Base-by-base conservation (phyloP, 2,797 vertebrate species). In the Tinamus major region DNA sequence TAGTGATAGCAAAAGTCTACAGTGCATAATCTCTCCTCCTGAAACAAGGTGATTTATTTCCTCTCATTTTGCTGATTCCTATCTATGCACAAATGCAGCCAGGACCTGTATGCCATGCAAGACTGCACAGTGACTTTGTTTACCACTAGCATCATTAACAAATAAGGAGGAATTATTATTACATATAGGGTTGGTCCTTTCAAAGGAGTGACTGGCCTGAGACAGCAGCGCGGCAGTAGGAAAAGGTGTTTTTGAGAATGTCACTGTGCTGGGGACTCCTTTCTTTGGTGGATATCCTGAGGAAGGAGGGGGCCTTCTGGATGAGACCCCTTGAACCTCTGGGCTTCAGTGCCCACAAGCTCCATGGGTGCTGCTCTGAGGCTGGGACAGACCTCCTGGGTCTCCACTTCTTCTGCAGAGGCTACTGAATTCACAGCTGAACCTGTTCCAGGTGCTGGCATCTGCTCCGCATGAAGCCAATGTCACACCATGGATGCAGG, bases 141-240 rank as follows among this genome's bases (percentile, higher is more conserved):
- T 86, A 61, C 35, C n/a, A 23, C 63, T 63, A 72, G 56, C 51
- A 79, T 49, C 26, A 58, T 8, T 84, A 70, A 70, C 53, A 92
- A 93, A 92, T 94, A 84, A 88, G 53, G 44, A 83, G 55, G 42
- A 89, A 79, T 88, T 93, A 76, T 91, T 87, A 53, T 48, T 83
- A 41, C 37, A 46, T 26, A 4, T 14, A 49, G 13, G 6, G 23
- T 76, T 87, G 48, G 67, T 91, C 87, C 2, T 1, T 70, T 79
- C 49, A 79, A 10, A 29, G 39, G 33, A 29, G 67, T 8, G 48
- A 3, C 59, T 93, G 92, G 89, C 77, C 21, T 69, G 72, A 63
- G 67, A 77, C 65, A 55, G 26, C 9, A 31, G 27, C 0, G 1
- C 39, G 13, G 55, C 12, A 46, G 2, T 44, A 41, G 29, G 56